phyloP scores from a whole-genome alignment of 1,140 invertebrate species.

The Drosophila pandora region DNA sequence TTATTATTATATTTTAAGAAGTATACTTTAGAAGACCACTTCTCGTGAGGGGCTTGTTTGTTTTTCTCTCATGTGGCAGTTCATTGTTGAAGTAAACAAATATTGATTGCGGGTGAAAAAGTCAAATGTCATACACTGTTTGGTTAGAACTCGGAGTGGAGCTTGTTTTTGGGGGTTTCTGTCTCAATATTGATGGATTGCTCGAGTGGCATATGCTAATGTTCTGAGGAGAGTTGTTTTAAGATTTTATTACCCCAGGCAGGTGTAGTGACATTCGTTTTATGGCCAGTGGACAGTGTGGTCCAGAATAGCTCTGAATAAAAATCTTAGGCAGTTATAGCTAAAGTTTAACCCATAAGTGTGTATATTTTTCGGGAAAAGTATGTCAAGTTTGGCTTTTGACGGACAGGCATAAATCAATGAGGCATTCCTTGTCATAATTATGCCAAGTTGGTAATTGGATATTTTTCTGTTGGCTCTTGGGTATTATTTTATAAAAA shows the following conservation, averaged over 20 bases:
- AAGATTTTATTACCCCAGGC: constrained; percentile 4
- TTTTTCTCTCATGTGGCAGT: constrained; percentile 45
- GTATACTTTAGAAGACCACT: constrained; percentile 43
- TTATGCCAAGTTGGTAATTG: neutral
- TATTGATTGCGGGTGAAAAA: constrained; percentile 43
- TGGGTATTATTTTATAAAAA: too few relatives aligned
- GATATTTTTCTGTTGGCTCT: neutral
- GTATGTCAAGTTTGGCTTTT: constrained; percentile 4
- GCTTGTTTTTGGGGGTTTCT: constrained; percentile 44
- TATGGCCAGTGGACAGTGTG: constrained; percentile 9
- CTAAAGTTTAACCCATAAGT: constrained; percentile 1
- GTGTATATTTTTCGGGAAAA: neutral
- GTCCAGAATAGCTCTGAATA: neutral
- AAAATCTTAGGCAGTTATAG: constrained; percentile 10
- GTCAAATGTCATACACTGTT: constrained; percentile 49
- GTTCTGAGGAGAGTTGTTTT: neutral
- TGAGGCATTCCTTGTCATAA: neutral
- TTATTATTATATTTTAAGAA: neutral
- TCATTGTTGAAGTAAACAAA: constrained; percentile 60
- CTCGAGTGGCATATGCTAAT: constrained; percentile 23
- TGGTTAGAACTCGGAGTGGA: neutral
- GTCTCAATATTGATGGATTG: constrained; percentile 53
- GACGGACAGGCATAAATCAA: neutral
- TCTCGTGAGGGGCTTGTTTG: constrained; percentile 40
- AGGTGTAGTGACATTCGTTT: constrained; percentile 18